phyloP scores from a whole-genome alignment of 2,797 vertebrate species.

The Onychomys arenicola region DNA sequence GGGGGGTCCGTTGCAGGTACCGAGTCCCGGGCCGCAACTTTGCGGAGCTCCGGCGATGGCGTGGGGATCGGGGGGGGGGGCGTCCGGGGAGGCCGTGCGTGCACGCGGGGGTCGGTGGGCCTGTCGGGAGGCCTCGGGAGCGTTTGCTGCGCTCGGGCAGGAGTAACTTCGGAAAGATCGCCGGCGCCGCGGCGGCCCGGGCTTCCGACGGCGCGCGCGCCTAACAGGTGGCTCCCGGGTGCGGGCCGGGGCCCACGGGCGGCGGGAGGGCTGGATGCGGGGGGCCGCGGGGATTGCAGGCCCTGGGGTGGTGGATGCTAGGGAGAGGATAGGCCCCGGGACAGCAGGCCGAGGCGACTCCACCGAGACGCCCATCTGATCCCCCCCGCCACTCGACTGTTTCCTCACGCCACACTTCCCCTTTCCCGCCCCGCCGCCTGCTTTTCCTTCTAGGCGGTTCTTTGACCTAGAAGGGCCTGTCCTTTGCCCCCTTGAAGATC shows the following conservation, averaged over 20 bases:
- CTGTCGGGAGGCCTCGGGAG: not conserved
- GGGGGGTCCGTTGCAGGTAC: not conserved
- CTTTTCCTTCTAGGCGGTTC: not conserved
- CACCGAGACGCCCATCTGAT: not conserved
- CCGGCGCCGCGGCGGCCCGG: not conserved
- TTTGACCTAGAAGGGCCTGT: rapidly evolving
- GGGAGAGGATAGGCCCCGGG: too few species aligned
- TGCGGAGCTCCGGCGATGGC: too few species aligned
- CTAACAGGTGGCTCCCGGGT: conserved; percentile 78
- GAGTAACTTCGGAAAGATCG: conserved; percentile 46
- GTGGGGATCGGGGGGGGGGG: not conserved
- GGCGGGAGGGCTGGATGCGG: not conserved
- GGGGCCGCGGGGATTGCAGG: not conserved
- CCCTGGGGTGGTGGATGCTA: not conserved
- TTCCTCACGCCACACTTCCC: not conserved
- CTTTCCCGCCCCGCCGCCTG: rapidly evolving
- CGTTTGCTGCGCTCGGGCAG: not conserved
- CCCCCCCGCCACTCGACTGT: not conserved
- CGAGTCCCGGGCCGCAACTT: too few species aligned
- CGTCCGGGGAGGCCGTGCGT: not conserved
- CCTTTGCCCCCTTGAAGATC: not conserved
- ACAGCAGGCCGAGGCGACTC: not conserved
- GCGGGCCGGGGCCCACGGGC: not conserved
- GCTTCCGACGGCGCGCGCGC: conserved; percentile 70
- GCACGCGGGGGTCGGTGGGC: not conserved